Evolutionary conservation across 2,797 vertebrate genomes (phyloP).

Genomic region (Fistularia tabacaria): DNA sequence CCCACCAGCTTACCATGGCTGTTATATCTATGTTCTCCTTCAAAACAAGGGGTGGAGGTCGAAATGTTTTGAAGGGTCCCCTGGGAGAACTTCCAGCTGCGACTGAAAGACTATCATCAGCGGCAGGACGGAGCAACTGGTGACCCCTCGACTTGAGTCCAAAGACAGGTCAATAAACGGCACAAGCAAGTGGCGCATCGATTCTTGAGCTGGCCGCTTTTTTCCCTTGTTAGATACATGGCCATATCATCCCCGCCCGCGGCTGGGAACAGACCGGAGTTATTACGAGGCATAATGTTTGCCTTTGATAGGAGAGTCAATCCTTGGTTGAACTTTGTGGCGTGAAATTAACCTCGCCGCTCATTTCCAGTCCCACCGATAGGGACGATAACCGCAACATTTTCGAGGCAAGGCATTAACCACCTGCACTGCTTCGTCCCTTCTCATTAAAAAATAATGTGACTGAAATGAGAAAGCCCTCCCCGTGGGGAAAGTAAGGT

Average conservation of each 20-base stretch:
- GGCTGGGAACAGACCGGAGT: neutral
- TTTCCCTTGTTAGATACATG: too few relatives aligned
- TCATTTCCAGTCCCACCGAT: neutral
- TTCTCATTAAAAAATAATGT: slow-evolving; percentile 53
- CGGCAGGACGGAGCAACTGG: slow-evolving; percentile 22
- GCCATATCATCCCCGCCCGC: too few relatives aligned
- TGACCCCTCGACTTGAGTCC: slow-evolving; percentile 36
- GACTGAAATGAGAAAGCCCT: slow-evolving; percentile 52
- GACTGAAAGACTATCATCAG: slow-evolving; percentile 29
- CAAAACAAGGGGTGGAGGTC: too few relatives aligned
- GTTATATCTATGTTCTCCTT: slow-evolving; percentile 43
- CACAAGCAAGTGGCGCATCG: slow-evolving; percentile 34
- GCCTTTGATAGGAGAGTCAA: slow-evolving; percentile 13
- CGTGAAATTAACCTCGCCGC: slow-evolving; percentile 5
- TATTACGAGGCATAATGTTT: slow-evolving; percentile 5
- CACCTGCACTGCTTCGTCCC: neutral
- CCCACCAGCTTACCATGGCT: slow-evolving; percentile 38
- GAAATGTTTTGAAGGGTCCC: slow-evolving; percentile 28
- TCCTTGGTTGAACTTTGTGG: slow-evolving; percentile 2
- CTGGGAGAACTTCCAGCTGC: slow-evolving; percentile 25
- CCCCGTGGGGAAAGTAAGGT: slow-evolving; percentile 46
- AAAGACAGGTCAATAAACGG: slow-evolving; percentile 48
- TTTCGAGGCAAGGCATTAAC: too few relatives aligned
- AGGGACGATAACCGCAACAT: too few relatives aligned
- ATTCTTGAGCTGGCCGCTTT: slow-evolving; percentile 6